Conservation (phyloP, 2,797 vertebrate species). For the Macropodus opercularis region DNA sequence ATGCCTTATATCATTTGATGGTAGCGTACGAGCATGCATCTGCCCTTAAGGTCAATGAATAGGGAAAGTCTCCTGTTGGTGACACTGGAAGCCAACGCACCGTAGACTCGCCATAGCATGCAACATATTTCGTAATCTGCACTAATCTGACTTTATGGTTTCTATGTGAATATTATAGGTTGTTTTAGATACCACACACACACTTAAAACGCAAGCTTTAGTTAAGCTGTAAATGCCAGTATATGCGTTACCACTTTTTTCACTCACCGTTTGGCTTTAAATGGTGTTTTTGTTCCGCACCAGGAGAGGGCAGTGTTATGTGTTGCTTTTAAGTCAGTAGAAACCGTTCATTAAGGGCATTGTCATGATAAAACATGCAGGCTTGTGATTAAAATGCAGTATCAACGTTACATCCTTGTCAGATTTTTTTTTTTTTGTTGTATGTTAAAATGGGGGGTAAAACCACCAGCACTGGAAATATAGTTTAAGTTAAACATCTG, state of each 20-base stretch:
- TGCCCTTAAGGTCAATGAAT: slow-evolving; percentile 79
- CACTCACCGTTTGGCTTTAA: slow-evolving; percentile 64
- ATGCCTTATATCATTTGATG: slow-evolving; percentile 86
- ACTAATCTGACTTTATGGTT: slow-evolving; percentile 43
- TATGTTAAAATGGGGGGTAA: slow-evolving; percentile 41
- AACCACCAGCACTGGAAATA: slow-evolving; percentile 26
- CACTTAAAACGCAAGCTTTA: slow-evolving; percentile 20
- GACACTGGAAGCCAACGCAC: slow-evolving; percentile 58
- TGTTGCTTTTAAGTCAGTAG: slow-evolving; percentile 27
- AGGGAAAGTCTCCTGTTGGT: slow-evolving; percentile 80
- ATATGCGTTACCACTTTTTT: slow-evolving; percentile 20
- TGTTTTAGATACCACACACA: slow-evolving; percentile 34
- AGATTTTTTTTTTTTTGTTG: slow-evolving; percentile 31
- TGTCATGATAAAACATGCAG: slow-evolving; percentile 25
- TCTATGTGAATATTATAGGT: slow-evolving; percentile 45
- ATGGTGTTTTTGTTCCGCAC: slow-evolving; percentile 40
- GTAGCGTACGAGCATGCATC: slow-evolving; percentile 83
- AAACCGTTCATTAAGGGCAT: slow-evolving; percentile 26
- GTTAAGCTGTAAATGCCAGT: slow-evolving; percentile 32
- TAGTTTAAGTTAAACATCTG: slow-evolving; percentile 14
- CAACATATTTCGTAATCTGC: slow-evolving; percentile 57
- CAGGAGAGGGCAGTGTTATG: slow-evolving; percentile 63
- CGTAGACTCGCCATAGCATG: slow-evolving; percentile 65
- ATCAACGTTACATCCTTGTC: slow-evolving; percentile 23
- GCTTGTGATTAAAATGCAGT: slow-evolving; percentile 39